Conservation (phyloP, 2,113 vertebrate genomes). For the Ceratotherium simum region DNA sequence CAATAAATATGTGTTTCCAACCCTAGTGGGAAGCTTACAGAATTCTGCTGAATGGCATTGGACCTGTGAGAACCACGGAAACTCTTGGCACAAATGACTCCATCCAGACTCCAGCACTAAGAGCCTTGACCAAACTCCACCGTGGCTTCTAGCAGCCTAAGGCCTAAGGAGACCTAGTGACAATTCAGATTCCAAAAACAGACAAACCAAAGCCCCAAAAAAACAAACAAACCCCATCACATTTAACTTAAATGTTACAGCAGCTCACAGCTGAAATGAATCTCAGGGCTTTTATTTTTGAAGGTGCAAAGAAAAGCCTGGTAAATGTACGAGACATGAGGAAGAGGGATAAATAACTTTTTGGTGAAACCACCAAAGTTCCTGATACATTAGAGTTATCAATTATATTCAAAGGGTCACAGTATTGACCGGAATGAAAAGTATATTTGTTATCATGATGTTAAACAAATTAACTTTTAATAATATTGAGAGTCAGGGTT, state of each 20-base stretch:
- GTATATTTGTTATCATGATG: background rate
- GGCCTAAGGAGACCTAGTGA: background rate
- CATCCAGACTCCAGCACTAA: background rate
- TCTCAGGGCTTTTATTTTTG: background rate
- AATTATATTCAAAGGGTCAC: background rate
- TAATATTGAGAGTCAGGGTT: background rate
- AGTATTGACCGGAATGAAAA: background rate
- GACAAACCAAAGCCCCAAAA: background rate
- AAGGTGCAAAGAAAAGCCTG: background rate
- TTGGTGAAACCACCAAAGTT: background rate
- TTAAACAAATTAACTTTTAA: background rate
- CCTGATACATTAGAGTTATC: background rate
- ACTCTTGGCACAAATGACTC: background rate
- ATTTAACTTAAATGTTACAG: background rate
- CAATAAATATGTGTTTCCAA: background rate
- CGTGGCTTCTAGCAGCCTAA: background rate
- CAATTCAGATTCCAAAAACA: background rate
- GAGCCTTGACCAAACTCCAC: background rate
- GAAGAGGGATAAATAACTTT: background rate
- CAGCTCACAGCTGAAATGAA: background rate
- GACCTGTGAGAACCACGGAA: background rate
- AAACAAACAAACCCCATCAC: background rate
- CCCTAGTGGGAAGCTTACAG: background rate
- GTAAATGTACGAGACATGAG: background rate
- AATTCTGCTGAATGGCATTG: background rate